These are phyloP conservation scores for Arothron firmamentum DNA, from an alignment of 2,113 vertebrate genomes.

Conservation along the genomic window DNA sequence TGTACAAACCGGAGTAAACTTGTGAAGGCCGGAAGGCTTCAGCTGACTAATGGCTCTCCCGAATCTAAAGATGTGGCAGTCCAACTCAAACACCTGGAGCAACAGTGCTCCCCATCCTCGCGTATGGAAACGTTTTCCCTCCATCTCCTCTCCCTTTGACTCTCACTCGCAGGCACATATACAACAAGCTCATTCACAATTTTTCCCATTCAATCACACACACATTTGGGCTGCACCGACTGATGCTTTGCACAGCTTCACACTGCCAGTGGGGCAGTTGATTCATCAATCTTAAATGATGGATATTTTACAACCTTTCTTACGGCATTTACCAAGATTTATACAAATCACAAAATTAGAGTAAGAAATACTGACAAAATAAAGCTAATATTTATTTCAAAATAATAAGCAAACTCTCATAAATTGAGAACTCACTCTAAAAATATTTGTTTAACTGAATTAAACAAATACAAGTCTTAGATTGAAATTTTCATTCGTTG, in stretches of 20 bases:
- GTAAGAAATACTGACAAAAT: not conserved
- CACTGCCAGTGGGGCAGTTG: not conserved
- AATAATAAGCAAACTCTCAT: too few relatives aligned
- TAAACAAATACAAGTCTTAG: too few relatives aligned
- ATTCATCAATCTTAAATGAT: not conserved
- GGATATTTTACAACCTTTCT: too few relatives aligned
- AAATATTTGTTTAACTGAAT: not conserved
- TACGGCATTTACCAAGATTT: not conserved
- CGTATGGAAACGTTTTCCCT: constrained; percentile 63
- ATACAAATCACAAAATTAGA: not conserved
- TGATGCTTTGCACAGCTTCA: not conserved
- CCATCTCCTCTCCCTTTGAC: constrained; percentile 47
- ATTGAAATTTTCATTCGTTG: too few relatives aligned
- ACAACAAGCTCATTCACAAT: not conserved
- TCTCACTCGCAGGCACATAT: constrained; percentile 23
- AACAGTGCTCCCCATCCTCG: constrained; percentile 64
- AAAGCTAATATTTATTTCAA: not conserved
- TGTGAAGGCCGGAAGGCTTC: constrained; percentile 26
- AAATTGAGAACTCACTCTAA: not conserved
- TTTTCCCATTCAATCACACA: constrained; percentile 5
- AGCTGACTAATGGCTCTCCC: constrained; percentile 28
- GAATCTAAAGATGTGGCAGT: constrained; percentile 33
- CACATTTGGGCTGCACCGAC: constrained; percentile 7
- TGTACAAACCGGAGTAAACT: constrained; percentile 19
- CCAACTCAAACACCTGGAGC: constrained; percentile 67